Evolutionary conservation across 2,113 vertebrate genomes (phyloP).

Genomic region (Calidris pugnax): DNA sequence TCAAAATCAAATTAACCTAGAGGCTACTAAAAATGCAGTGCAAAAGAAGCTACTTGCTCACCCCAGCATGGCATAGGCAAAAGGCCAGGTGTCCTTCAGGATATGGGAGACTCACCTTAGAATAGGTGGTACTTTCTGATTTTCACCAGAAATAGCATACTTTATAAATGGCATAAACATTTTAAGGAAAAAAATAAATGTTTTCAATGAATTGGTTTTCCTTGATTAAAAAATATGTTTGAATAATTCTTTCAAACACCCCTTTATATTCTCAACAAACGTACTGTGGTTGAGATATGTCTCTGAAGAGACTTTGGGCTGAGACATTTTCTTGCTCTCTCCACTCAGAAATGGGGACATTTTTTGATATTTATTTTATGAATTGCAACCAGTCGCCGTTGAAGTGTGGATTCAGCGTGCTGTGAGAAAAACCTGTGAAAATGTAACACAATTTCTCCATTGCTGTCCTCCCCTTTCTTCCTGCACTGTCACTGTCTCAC

Average conservation of each 20-base stretch:
- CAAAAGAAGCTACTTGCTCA: not conserved
- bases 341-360: not conserved
- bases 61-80: accelerated
- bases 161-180: not conserved
- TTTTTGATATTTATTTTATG: conserved; percentile 39
- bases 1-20: not conserved
- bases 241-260: not conserved
- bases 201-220: not conserved
- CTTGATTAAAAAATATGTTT: not conserved
- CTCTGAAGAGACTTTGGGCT: not conserved
- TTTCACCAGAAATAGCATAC: not conserved
- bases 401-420: not conserved
- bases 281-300: not conserved
- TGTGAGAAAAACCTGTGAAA: conserved; percentile 6
- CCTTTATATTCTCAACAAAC: not conserved
- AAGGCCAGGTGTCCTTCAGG: not conserved
- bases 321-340: conserved; percentile 5
- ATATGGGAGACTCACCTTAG: not conserved
- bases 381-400: not conserved
- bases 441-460: not conserved
- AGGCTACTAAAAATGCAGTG: not conserved
- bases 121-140: not conserved
- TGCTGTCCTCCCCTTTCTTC: not conserved
- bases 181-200: not conserved
- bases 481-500: not conserved